Conservation (phyloP, 2,888 invertebrate species). For the Noctuana brunneofusca region DNA sequence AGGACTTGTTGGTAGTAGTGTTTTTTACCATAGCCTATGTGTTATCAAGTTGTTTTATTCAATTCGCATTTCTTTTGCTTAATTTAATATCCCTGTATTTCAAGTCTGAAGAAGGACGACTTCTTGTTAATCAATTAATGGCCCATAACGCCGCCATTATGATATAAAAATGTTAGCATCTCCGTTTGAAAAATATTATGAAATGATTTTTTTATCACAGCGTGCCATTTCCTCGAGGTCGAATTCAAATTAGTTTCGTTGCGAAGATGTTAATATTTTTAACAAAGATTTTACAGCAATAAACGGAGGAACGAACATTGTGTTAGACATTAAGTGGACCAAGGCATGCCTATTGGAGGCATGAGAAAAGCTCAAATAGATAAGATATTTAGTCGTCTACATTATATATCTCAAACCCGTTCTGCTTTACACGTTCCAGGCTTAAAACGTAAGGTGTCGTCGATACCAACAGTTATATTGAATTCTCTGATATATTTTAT, state of each 20-base stretch:
- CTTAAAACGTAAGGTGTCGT: conserved; percentile 32
- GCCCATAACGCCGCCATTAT: conserved; percentile 9
- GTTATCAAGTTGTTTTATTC: conserved; percentile 7
- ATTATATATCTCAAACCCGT: conserved; percentile 28
- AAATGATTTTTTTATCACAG: conserved; percentile 18
- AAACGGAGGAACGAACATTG: neutral
- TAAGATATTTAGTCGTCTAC: conserved; percentile 32
- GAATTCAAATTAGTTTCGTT: conserved; percentile 21
- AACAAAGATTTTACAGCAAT: conserved; percentile 11
- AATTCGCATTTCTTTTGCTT: conserved; percentile 9
- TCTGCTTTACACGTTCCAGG: conserved; percentile 26
- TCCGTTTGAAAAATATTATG: conserved; percentile 21
- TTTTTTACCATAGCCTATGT: neutral
- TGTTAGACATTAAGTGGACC: conserved; percentile 12
- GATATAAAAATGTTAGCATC: conserved; percentile 18
- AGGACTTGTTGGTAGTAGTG: neutral
- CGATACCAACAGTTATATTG: conserved; percentile 26
- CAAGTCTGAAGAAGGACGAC: conserved; percentile 8
- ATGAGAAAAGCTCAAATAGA: conserved; percentile 28
- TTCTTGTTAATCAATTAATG: conserved; percentile 19
- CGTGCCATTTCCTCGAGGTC: conserved; percentile 20
- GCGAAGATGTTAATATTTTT: conserved; percentile 10
- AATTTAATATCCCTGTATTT: conserved; percentile 8
- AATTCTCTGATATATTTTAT: conserved; percentile 33
- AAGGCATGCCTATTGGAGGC: conserved; percentile 10